phyloP scores from a whole-genome alignment of 1,140 invertebrate genomes.

The Homarus americanus region DNA sequence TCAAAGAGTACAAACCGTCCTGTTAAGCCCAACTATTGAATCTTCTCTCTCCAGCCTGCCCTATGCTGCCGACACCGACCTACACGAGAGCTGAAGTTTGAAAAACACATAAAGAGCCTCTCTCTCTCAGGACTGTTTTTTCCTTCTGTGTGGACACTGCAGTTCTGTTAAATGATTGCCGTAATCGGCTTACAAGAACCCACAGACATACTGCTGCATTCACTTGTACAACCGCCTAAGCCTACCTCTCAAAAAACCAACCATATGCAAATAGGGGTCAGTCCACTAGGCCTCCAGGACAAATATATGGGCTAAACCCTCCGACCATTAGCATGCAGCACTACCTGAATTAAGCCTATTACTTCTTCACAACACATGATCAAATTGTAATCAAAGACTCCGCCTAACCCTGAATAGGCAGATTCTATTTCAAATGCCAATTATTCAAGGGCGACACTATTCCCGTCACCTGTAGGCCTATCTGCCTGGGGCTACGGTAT shows the following conservation, averaged over 20 bases:
- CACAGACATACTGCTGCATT: constrained; percentile 32
- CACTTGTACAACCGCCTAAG: constrained; percentile 17
- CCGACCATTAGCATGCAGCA: constrained; percentile 49
- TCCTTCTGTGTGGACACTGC: neutral
- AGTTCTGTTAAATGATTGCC: constrained; percentile 1
- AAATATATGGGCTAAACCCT: neutral
- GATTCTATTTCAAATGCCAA: constrained; percentile 50
- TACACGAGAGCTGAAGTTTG: too few species aligned
- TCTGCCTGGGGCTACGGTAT: neutral
- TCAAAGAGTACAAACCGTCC: too few species aligned
- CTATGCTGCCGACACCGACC: too few species aligned
- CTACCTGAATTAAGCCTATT: constrained; percentile 59
- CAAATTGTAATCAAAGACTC: constrained; percentile 52
- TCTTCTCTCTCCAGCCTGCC: too few species aligned
- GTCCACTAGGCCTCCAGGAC: constrained; percentile 32
- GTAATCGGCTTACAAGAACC: constrained; percentile 27
- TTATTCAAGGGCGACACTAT: constrained; percentile 49
- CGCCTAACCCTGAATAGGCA: constrained; percentile 3
- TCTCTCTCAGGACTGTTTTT: too few species aligned
- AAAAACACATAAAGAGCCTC: too few species aligned
- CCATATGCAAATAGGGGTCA: constrained; percentile 57
- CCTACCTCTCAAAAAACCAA: constrained; percentile 46
- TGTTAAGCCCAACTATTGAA: too few species aligned
- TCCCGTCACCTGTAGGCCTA: constrained; percentile 49
- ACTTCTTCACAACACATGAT: constrained; percentile 47